Conservation (phyloP, 1,140 invertebrate species). For the Macrocentrus cingulum region DNA sequence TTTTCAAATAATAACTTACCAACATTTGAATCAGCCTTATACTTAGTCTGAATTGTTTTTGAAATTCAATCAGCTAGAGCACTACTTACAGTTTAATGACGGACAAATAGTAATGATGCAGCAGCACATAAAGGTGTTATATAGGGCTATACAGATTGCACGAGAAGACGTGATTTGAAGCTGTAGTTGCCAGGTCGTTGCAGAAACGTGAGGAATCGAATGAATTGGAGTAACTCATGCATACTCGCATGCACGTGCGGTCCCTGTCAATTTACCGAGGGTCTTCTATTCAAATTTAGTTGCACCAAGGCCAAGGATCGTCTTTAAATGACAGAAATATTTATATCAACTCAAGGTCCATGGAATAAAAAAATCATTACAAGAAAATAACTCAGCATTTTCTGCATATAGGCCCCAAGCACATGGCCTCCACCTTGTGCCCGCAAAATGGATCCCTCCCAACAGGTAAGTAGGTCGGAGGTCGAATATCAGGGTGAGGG, state of each 20-base stretch:
- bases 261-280: too few species aligned
- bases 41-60: too few species aligned
- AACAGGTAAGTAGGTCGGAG: slow-evolving; percentile 34
- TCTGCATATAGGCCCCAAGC: slow-evolving; percentile 10
- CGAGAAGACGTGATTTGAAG: slow-evolving; percentile 4
- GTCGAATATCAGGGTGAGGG: slow-evolving; percentile 14
- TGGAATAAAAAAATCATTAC: neutral
- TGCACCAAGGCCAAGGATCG: neutral
- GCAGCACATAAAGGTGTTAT: neutral
- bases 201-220: neutral
- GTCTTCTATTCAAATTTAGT: too few species aligned
- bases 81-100: neutral
- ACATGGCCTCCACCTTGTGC: slow-evolving; percentile 12
- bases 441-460: slow-evolving; percentile 30
- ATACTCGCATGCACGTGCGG: neutral
- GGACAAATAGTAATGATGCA: neutral
- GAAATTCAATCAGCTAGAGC: too few species aligned
- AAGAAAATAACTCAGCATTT: slow-evolving; percentile 3
- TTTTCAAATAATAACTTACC: too few species aligned
- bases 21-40: too few species aligned
- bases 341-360: neutral
- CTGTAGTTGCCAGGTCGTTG: neutral
- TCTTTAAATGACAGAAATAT: slow-evolving; percentile 1
- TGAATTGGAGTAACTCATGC: neutral
- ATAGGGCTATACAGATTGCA: neutral